Evolutionary conservation across 2,888 invertebrate genomes (phyloP), one percentile per base, ranked within the genome.

Genomic region (Plebejus melissa): DNA sequence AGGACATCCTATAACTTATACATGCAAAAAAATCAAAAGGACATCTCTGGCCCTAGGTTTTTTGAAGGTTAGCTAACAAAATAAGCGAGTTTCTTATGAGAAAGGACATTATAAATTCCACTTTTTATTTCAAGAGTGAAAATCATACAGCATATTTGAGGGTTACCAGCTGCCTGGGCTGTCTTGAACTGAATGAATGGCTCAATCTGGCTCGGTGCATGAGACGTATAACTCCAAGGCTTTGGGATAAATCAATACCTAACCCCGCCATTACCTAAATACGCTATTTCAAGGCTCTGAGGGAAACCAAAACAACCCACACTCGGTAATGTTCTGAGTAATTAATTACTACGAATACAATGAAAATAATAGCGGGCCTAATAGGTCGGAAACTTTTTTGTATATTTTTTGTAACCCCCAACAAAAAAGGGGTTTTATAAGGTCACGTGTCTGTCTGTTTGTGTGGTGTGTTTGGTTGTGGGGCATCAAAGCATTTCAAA

Each of bases 201-300:
- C 65, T 65, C 65, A 65, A 32, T 65, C 65, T 65, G 65, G 36
- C 32, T 32, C 32, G 65, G 32, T 65, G 65, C 32, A 65, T 65
- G 65, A 65, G 65, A 65, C 32, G 65, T 65, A 65, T 65, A 65
- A 65, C 65, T 65, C 32, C 32, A 65, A 65, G 60, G 65, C 65
- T 65, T 65, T 65, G 65, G 65, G 65, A 65, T 65, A 65, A 65
- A 65, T 65, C 65, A 65, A 65, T 65, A 65, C 32, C 65, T 28
- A 65, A 65, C 3, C 28, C 65, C 32, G 32, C 65, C 65, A 65
- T 65, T 65, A 65, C 28, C 60, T 65, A 65, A 65, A 28, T 32
- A 65, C 60, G 28, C 60, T 58, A 36, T 65, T 65, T 65, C 32
- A 65, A 16, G 65, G 65, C 65, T 65, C 32, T 16, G 65, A 36